Evolutionary conservation across 2,113 vertebrate species (phyloP).

Genomic region (Isurus oxyrinchus): DNA sequence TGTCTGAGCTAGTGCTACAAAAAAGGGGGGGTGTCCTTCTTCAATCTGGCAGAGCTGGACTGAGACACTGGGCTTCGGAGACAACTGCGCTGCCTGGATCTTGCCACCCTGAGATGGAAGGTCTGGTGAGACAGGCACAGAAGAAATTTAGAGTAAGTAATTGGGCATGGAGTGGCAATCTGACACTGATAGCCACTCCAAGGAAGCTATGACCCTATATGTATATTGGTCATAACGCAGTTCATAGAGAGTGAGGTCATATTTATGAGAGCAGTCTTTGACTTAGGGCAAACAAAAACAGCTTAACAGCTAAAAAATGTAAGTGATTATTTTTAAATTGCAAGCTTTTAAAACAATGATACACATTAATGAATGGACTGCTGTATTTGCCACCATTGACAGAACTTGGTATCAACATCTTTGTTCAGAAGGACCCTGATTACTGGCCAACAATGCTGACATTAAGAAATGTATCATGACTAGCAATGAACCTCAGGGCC

Average conservation of each 20-base stretch:
- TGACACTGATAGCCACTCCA: too few species aligned
- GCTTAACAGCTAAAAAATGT: neutral
- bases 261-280: neutral
- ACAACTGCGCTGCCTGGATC: too few species aligned
- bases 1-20: too few species aligned
- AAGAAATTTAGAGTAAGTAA: too few species aligned
- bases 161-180: too few species aligned
- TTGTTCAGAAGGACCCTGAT: neutral
- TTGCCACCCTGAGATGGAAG: too few species aligned
- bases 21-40: too few species aligned
- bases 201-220: too few species aligned
- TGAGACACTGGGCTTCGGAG: too few species aligned
- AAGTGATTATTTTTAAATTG: neutral
- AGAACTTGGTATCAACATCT: neutral
- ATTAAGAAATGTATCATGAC: neutral
- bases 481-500: neutral
- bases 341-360: neutral
- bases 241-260: neutral
- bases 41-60: too few species aligned
- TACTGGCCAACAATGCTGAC: neutral
- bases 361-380: neutral
- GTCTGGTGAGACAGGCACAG: too few species aligned
- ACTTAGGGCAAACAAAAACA: neutral
- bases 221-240: neutral
- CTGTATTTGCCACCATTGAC: neutral